These are phyloP conservation scores for Myripristis jacobus DNA, from an alignment of 2,797 vertebrate genomes.

Conservation along the genomic window DNA sequence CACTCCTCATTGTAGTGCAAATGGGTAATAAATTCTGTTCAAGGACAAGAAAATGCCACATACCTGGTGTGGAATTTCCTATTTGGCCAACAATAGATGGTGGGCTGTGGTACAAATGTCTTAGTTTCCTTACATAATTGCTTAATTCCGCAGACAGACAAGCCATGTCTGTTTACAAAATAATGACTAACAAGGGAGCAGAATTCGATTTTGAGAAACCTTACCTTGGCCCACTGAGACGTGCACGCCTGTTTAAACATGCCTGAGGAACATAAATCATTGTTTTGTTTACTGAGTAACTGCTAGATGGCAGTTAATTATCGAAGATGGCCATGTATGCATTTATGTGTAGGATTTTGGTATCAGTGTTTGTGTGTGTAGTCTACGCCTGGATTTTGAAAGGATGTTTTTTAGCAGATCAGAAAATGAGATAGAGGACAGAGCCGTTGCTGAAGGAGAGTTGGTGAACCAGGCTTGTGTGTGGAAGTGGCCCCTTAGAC, in stretches of 20 bases:
- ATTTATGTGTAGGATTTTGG: not conserved
- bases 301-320: conserved; percentile 7
- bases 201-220: not conserved
- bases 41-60: not conserved
- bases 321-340: not conserved
- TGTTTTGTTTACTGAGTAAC: conserved; percentile 23
- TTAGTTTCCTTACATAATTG: not conserved
- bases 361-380: not conserved
- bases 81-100: not conserved
- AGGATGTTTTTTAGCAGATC: no score
- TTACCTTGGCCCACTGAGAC: not conserved
- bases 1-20: not conserved
- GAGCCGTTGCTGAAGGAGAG: conserved; percentile 40
- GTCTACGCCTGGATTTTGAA: not conserved
- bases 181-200: conserved; percentile 20
- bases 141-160: not conserved
- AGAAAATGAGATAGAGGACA: conserved; percentile 6
- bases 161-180: conserved; percentile 17
- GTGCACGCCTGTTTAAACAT: conserved; percentile 14
- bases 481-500: conserved; percentile 35
- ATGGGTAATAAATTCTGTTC: not conserved
- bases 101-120: not conserved
- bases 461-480: conserved; percentile 28
- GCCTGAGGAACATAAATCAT: not conserved
- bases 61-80: not conserved